A percentile compares a stretch with the other conserved stretches of the same genome.
phyloP scores from a whole-genome alignment of 2,888 invertebrate genomes.

The Hypselothyrea guttata region DNA sequence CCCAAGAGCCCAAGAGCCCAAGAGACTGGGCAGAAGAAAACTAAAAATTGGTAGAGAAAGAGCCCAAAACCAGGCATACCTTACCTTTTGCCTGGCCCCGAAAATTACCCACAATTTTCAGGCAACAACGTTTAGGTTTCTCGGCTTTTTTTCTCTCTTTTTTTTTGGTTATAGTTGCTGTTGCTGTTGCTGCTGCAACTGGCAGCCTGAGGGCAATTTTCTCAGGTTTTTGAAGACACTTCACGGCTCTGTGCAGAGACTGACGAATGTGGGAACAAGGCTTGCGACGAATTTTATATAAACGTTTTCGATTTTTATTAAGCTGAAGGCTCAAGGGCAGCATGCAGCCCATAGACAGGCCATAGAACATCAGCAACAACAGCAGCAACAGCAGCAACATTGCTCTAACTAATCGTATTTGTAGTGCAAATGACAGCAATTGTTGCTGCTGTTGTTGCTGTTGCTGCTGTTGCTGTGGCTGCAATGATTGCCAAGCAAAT shows the following conservation, averaged over 20 bases:
- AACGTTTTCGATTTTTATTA: slow-evolving; percentile 36
- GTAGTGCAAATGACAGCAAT: slow-evolving; percentile 31
- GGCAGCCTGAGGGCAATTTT: slow-evolving; percentile 52
- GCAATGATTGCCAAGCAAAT: slow-evolving; percentile 40
- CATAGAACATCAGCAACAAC: not conserved
- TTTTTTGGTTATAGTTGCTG: slow-evolving; percentile 4
- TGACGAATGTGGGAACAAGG: slow-evolving; percentile 66
- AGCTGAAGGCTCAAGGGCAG: not conserved
- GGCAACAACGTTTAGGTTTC: slow-evolving; percentile 45
- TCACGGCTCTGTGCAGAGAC: slow-evolving; percentile 23
- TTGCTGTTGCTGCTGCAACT: slow-evolving; percentile 3
- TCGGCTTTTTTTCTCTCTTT: not conserved
- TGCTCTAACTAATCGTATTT: slow-evolving; percentile 45
- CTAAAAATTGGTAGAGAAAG: slow-evolving; percentile 11
- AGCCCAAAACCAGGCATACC: not conserved
- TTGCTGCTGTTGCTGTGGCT: slow-evolving; percentile 7
- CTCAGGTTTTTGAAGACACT: slow-evolving; percentile 46
- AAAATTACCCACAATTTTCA: slow-evolving; percentile 65
- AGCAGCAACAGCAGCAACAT: not conserved
- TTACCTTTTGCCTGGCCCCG: slow-evolving; percentile 32
- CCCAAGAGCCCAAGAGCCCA: slow-evolving; percentile 5
- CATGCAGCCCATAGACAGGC: not conserved
- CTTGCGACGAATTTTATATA: slow-evolving; percentile 42
- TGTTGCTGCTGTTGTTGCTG: slow-evolving; percentile 10
- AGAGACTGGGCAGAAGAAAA: not conserved